Percentiles rank a stretch among this genome's conserved stretches.
Conservation (phyloP, 2,888 invertebrate genomes). For the Ormyrus rosae region DNA sequence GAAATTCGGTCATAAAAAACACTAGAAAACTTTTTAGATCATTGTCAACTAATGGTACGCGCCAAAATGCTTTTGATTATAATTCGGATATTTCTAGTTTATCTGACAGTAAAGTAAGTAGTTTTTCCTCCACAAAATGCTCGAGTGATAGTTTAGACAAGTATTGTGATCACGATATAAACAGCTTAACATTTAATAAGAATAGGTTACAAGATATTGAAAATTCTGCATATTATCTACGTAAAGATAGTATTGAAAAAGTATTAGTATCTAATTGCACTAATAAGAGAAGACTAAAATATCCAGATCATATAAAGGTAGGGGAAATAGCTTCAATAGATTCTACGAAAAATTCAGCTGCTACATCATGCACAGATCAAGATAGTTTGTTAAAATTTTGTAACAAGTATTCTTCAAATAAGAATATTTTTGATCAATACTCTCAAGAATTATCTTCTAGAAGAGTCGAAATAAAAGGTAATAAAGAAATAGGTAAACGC, state of each 20-base stretch:
- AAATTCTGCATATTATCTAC: background rate
- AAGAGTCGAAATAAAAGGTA: too few relatives aligned
- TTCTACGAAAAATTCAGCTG: background rate
- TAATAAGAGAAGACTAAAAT: background rate
- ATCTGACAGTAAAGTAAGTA: conserved; percentile 23
- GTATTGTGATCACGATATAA: too few relatives aligned
- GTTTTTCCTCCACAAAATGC: background rate
- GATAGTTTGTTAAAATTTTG: background rate
- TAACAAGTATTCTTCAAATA: background rate
- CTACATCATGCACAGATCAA: background rate
- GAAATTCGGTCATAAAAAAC: background rate
- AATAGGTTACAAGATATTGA: background rate
- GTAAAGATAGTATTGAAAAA: background rate
- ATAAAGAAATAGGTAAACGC: background rate
- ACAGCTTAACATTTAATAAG: background rate
- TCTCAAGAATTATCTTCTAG: background rate
- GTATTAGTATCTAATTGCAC: background rate
- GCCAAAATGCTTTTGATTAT: background rate
- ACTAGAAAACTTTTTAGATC: background rate
- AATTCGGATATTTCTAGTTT: conserved; percentile 21
- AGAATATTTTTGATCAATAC: background rate
- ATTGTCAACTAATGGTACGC: background rate
- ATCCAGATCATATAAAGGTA: background rate
- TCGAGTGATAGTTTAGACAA: too few relatives aligned
- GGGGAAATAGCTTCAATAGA: background rate